phyloP scores from a whole-genome alignment of 2,797 vertebrate species.

The Xyrichtys novacula region DNA sequence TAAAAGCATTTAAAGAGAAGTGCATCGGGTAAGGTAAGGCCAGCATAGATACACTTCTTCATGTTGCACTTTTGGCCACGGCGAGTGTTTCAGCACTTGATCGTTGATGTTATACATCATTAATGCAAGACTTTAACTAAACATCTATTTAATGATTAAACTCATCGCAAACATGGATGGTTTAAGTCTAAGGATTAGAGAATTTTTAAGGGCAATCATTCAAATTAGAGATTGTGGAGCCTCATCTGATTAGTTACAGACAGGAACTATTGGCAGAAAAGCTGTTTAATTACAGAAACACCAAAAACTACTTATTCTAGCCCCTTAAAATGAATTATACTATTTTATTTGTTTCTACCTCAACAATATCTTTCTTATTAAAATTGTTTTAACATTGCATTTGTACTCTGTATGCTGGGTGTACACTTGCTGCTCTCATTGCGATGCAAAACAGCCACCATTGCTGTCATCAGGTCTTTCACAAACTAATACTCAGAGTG shows the following conservation, averaged over 20 bases:
- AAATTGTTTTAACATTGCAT: not conserved
- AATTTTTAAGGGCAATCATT: not conserved
- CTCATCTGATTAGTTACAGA: not conserved
- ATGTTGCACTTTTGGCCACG: not conserved
- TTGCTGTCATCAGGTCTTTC: not conserved
- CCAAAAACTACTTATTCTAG: too few relatives aligned
- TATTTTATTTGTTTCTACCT: not conserved
- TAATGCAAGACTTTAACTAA: not conserved
- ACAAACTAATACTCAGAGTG: not conserved
- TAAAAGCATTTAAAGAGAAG: slow-evolving; percentile 19
- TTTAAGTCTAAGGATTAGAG: not conserved
- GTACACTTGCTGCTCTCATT: not conserved
- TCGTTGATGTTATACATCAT: not conserved
- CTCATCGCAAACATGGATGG: not conserved
- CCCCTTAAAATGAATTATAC: too few relatives aligned
- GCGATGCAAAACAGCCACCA: not conserved
- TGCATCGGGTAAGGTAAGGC: not conserved
- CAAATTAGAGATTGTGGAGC: not conserved
- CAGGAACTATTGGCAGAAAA: too few relatives aligned
- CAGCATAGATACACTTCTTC: not conserved
- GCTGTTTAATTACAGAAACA: too few relatives aligned
- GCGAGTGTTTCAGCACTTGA: not conserved
- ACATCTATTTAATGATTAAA: not conserved
- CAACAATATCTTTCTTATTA: not conserved
- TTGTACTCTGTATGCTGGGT: not conserved